Evolutionary conservation across 2,888 invertebrate genomes (phyloP).

Genomic region (Coleophora flavipennella): DNA sequence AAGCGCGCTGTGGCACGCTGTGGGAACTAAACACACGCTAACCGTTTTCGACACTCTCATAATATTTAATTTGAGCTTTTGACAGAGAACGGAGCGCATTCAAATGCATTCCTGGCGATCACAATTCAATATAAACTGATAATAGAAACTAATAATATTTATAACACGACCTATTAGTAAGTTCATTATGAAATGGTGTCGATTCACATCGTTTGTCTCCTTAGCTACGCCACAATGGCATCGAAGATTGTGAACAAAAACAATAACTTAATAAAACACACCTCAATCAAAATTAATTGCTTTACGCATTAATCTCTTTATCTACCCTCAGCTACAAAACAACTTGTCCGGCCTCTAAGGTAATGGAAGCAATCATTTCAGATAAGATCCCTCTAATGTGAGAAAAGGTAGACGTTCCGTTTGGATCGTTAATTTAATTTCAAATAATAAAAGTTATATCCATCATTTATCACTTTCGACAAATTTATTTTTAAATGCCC

Average conservation of each 20-base stretch:
- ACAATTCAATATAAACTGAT: too few species aligned
- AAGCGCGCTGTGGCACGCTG: conserved; percentile 50
- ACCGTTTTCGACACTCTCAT: conserved; percentile 36
- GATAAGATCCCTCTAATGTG: conserved; percentile 71
- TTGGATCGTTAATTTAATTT: conserved; percentile 70
- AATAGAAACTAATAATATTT: too few species aligned
- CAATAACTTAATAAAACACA: conserved; percentile 70
- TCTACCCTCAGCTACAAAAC: conserved; percentile 61
- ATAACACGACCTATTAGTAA: too few species aligned
- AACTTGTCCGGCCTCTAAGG: conserved; percentile 61
- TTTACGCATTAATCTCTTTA: conserved; percentile 71
- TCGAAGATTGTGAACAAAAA: conserved; percentile 56
- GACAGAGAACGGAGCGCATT: background rate
- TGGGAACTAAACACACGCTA: conserved; percentile 58
- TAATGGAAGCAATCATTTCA: conserved; percentile 71
- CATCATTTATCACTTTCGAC: conserved; percentile 72
- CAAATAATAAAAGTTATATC: conserved; percentile 71
- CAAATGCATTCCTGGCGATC: background rate
- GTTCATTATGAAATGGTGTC: too few species aligned
- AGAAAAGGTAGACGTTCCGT: conserved; percentile 65
- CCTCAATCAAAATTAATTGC: conserved; percentile 72
- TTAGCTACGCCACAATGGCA: conserved; percentile 44
- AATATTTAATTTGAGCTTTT: conserved; percentile 26
- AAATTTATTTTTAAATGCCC: conserved; percentile 72
- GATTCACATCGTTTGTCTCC: background rate